Conservation (phyloP, 2,797 vertebrate species). For the Helicolenus hilgendorfi region DNA sequence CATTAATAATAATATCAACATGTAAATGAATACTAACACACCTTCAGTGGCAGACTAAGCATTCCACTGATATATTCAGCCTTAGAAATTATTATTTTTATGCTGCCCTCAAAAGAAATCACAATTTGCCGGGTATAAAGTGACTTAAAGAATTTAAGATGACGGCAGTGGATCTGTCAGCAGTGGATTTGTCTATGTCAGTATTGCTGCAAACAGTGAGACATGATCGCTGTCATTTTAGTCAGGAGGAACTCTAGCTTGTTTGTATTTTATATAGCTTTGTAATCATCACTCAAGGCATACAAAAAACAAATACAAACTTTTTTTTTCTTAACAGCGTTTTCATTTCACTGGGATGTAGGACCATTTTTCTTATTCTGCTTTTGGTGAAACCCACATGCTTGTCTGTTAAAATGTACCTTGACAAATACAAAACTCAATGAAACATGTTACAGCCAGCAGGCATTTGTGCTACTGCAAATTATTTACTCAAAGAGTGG, state of each 20-base stretch:
- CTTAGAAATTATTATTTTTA: not conserved
- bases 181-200: not conserved
- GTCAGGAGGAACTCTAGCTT: not conserved
- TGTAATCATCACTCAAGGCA: not conserved
- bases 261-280: not conserved
- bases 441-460: slow-evolving; percentile 12
- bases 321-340: not conserved
- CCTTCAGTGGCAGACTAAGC: not conserved
- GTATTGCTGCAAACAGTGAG: not conserved
- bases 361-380: not conserved
- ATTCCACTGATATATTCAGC: not conserved
- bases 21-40: not conserved
- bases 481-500: slow-evolving; percentile 6
- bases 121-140: not conserved
- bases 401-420: slow-evolving; percentile 10
- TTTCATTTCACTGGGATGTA: not conserved
- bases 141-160: not conserved
- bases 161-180: not conserved
- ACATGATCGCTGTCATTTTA: not conserved
- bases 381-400: slow-evolving; percentile 15
- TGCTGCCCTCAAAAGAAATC: not conserved
- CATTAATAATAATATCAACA: slow-evolving; percentile 14
- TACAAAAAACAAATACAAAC: not conserved
- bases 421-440: slow-evolving; percentile 6
- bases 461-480: not conserved